Conservation (phyloP, 2,797 vertebrate species). For the Pelobates cultripes region DNA sequence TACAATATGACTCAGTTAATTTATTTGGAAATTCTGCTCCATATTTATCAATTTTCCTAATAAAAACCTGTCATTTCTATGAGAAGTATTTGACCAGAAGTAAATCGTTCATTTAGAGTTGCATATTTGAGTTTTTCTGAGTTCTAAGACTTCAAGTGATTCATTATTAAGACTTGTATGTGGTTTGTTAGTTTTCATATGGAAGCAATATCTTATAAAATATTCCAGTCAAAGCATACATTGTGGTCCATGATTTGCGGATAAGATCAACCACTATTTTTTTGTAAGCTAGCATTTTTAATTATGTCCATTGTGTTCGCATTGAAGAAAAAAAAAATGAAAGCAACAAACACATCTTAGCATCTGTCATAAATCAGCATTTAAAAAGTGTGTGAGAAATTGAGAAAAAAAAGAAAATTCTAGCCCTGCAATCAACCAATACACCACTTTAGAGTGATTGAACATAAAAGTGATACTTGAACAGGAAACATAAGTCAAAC, state of each 20-base stretch:
- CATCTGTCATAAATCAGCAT: conserved; percentile 47
- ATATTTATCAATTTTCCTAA: conserved; percentile 47
- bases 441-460: conserved; percentile 13
- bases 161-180: conserved; percentile 53
- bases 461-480: conserved; percentile 29
- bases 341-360: conserved; percentile 3
- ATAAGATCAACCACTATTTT: conserved; percentile 34
- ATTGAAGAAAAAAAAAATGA: conserved; percentile 12
- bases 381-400: conserved; percentile 37
- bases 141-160: conserved; percentile 43
- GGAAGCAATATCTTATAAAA: conserved; percentile 44
- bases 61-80: conserved; percentile 44
- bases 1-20: conserved; percentile 41
- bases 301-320: conserved; percentile 39
- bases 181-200: conserved; percentile 52
- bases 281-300: conserved; percentile 38
- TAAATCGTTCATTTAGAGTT: conserved; percentile 23
- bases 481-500: conserved; percentile 8
- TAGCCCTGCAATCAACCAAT: conserved; percentile 11
- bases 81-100: conserved; percentile 26
- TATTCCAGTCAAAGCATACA: conserved; percentile 44
- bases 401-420: background rate
- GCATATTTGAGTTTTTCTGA: conserved; percentile 43
- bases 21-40: conserved; percentile 30
- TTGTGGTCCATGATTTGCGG: conserved; percentile 39